Percentiles rank a stretch among this genome's conserved stretches.
Evolutionary conservation across 2,888 invertebrate genomes (phyloP).

Genomic region (Acrobeloides nanus): DNA sequence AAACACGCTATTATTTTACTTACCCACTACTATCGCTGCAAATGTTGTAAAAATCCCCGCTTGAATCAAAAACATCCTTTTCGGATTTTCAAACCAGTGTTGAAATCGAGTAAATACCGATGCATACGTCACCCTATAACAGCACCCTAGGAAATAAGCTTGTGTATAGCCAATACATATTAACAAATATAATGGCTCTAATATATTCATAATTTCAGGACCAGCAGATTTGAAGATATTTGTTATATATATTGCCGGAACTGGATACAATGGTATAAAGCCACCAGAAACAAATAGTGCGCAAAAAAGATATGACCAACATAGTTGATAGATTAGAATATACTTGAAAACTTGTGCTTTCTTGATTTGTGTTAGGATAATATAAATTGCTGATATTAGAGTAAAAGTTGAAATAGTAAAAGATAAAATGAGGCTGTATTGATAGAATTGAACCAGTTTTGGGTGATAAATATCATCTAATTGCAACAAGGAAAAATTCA

Average conservation of each 20-base stretch:
- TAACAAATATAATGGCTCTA: conserved; percentile 11
- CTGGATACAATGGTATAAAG: conserved; percentile 9
- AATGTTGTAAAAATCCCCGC: conserved; percentile 2
- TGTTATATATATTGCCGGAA: conserved; percentile 10
- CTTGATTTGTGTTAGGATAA: no score
- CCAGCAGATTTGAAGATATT: conserved; percentile 3
- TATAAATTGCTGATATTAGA: conserved; percentile 8
- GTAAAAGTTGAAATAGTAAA: conserved; percentile 3
- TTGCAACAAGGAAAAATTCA: no score
- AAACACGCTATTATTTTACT: no score
- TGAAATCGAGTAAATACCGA: conserved; percentile 11
- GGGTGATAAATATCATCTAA: conserved; percentile 11
- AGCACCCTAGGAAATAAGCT: conserved; percentile 9
- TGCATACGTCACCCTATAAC: conserved; percentile 10
- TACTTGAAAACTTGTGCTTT: no score
- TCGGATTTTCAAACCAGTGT: conserved; percentile 13
- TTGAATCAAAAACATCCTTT: conserved; percentile 6
- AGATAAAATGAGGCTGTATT: conserved; percentile 7
- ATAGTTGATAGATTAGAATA: conserved; percentile 8
- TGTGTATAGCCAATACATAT: conserved; percentile 12
- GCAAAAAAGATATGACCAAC: conserved; percentile 12
- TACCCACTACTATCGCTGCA: conserved; percentile 11
- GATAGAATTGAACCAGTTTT: conserved; percentile 1
- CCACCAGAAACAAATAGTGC: conserved; percentile 10
- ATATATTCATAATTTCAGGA: conserved; percentile 5